These are phyloP conservation scores for Tinea trinotella DNA, from an alignment of 2,888 invertebrate species.

Conservation along the genomic window DNA sequence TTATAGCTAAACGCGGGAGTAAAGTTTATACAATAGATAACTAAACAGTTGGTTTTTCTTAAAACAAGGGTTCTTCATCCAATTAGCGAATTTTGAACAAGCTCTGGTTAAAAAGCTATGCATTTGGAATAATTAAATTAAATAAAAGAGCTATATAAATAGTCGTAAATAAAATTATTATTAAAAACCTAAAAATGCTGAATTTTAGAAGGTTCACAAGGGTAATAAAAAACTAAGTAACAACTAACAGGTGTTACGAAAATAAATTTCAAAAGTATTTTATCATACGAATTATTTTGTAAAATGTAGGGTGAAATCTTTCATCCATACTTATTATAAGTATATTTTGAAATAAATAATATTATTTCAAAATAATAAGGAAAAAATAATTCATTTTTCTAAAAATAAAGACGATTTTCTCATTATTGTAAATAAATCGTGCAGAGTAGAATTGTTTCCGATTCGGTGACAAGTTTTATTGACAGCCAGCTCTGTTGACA, in stretches of 20 bases:
- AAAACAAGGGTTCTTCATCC: constrained; percentile 35
- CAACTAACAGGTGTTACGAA: too few relatives aligned
- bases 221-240: too few relatives aligned
- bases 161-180: neutral
- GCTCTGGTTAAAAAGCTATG: neutral
- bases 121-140: neutral
- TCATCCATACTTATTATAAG: too few relatives aligned
- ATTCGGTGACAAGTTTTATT: constrained; percentile 9
- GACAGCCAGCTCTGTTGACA: constrained; percentile 40
- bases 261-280: too few relatives aligned
- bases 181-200: too few relatives aligned
- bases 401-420: too few relatives aligned
- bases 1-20: constrained; percentile 33
- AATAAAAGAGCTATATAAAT: neutral
- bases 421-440: neutral
- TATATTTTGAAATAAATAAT: too few relatives aligned
- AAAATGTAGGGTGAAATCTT: too few relatives aligned
- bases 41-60: constrained; percentile 35
- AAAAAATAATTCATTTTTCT: too few relatives aligned
- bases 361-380: too few relatives aligned
- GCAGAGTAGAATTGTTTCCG: neutral
- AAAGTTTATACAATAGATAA: constrained; percentile 34
- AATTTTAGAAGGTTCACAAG: too few relatives aligned
- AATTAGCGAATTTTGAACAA: constrained; percentile 32
- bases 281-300: too few relatives aligned